phyloP scores from a whole-genome alignment of 2,888 invertebrate genomes.

The Sicus ferrugineus region DNA sequence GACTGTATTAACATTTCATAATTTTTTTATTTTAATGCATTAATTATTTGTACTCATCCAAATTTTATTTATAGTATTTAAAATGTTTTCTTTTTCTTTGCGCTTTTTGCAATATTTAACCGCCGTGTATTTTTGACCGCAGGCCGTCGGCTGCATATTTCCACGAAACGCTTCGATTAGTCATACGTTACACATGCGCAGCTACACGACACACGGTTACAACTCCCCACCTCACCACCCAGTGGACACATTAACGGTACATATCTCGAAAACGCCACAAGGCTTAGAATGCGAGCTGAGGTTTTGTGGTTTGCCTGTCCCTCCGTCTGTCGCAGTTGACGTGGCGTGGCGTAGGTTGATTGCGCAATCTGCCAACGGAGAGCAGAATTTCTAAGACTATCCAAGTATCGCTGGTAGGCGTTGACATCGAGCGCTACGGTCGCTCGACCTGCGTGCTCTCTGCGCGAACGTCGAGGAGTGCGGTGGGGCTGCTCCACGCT shows the following conservation, averaged over 20 bases:
- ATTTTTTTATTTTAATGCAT: too few species aligned
- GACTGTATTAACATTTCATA: too few species aligned
- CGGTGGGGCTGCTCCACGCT: constrained; percentile 20
- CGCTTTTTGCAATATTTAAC: too few species aligned
- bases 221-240: constrained; percentile 1
- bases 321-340: neutral
- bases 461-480: constrained; percentile 33
- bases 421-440: neutral
- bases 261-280: constrained; percentile 16
- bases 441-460: neutral
- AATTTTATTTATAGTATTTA: too few species aligned
- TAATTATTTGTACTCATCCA: too few species aligned
- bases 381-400: neutral
- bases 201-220: constrained; percentile 1
- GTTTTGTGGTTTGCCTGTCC: neutral
- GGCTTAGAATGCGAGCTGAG: constrained; percentile 14
- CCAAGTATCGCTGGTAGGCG: constrained; percentile 27
- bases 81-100: too few species aligned
- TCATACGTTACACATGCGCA: constrained; percentile 19
- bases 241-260: constrained; percentile 27
- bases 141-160: constrained; percentile 19
- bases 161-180: constrained; percentile 12
- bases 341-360: constrained; percentile 16
- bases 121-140: constrained; percentile 19
- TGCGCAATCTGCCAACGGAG: constrained; percentile 13